Evolutionary conservation across 2,888 invertebrate species (phyloP), one percentile per base, ranked within the genome.

Genomic region (Mythimna pallens): DNA sequence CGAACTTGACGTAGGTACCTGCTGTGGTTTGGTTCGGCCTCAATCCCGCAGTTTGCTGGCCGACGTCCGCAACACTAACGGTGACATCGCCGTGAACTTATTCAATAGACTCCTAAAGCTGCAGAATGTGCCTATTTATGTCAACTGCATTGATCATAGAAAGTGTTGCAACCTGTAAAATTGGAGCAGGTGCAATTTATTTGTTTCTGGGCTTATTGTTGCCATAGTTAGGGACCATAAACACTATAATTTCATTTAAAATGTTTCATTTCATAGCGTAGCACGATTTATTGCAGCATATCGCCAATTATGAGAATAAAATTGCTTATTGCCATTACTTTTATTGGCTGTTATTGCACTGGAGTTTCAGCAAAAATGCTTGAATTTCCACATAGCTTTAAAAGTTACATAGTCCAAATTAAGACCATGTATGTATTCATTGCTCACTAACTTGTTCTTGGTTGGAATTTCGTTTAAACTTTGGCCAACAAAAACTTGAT

Each of bases 11-110:
- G 76, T 80, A 61, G 80, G 74, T 82, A 84, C 82, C 77, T 77
- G 65, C 73, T 72, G 84, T 72, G 78, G 86, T 86, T 84, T 82
- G 72, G 84, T 82, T 79, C 81, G 86, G 76, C 88, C 86, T 84
- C 86, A 76, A 86, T 89, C 76, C 77, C 76, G 82, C 73, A 81
- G 78, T 73, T 70, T 70, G 65, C 68, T 79, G 76, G 68, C 50
- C 72, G 55, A 50, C 76, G 81, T 76, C 82, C 82, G 73, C 82
- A 78, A 70, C 83, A 82, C 85, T 89, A 90, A 88, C 90, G 88
- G 86, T 88, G 90, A 89, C 89, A 88, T 78, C 80, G 84, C 70
- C 80, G 77, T 86, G 80, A 87, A 86, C 83, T 81, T 83, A 86
- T 86, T 78, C 82, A 80, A 81, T 70, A 79, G 50, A 43, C 25